Base-by-base conservation (phyloP, 2,797 vertebrate species). In the Amblyopsis hoosieri region DNA sequence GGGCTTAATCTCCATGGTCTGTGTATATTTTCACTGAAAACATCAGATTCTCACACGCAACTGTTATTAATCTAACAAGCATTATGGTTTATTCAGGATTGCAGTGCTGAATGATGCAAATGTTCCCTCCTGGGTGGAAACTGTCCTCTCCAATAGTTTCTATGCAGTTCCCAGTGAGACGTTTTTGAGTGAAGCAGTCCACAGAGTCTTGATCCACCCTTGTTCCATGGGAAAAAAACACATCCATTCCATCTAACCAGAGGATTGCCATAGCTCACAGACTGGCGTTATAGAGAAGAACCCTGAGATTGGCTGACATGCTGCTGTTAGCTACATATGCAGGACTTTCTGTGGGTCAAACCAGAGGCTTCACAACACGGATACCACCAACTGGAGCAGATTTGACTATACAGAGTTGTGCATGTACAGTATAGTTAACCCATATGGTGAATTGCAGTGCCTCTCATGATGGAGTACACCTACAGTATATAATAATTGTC, bases 1-100 rank as follows among this genome's bases (percentile, higher is more conserved):
- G 76, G 78, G 78, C 82, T 87, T 78, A 87, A 80, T 83, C 74
- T 86, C 83, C 54, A 48, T 63, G 72, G 69, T 63, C 49, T 45
- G 0, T 71, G 70, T 79, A 42, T 90, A 75, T 86, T 88, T 89
- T 85, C 74, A 84, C 71, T 72, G 72, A 84, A 88, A 89, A 90
- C 87, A 89, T 84, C 73, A 80, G 78, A 83, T 87, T 82, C 79
- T 81, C 78, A 84, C 81, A 85, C 85, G 78, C 78, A 64, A 0
- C 64, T 66, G 77, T 75, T 78, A 59, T 84, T 87, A 79, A 80
- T 85, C 75, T 80, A 80, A 87, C 77, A 76, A 58, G 67, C 67
- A 75, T 85, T 72, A 74, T 65, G 72, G 72, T 71, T 76, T 52
- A 42, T 52, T 70, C 71, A 60, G 17, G 3, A 53, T 65, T 3